A percentile compares a stretch with the other conserved stretches of the same genome.
Evolutionary conservation across 2,113 vertebrate genomes (phyloP).

Genomic region (Peromyscus leucopus): DNA sequence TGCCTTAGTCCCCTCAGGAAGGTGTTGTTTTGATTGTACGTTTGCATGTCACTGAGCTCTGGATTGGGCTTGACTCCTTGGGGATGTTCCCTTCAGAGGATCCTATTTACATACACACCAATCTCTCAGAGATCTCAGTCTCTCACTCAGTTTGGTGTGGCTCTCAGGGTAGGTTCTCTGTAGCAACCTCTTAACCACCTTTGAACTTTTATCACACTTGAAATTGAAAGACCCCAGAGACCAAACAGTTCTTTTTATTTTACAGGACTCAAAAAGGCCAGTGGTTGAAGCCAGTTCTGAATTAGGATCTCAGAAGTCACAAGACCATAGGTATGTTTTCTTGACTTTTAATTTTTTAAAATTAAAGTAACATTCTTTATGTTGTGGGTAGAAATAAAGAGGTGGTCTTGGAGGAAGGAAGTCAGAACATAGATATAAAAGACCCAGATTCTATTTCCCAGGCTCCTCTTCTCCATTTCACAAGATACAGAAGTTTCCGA

Average conservation of each 20-base stretch:
- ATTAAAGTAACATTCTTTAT: background rate
- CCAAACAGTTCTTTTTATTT: slow-evolving; percentile 49
- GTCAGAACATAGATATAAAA: background rate
- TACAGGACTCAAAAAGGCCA: slow-evolving; percentile 43
- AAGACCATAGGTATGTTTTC: slow-evolving; percentile 52
- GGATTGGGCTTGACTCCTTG: background rate
- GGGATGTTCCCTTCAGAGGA: background rate
- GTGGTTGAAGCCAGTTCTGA: slow-evolving; percentile 42
- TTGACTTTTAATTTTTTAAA: background rate
- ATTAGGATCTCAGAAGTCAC: slow-evolving; percentile 37
- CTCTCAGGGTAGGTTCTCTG: no score
- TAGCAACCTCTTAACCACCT: background rate
- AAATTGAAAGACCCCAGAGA: slow-evolving; percentile 27
- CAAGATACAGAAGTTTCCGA: background rate
- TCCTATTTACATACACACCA: background rate
- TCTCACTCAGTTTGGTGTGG: background rate
- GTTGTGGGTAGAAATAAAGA: slow-evolving; percentile 2
- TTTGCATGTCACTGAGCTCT: background rate
- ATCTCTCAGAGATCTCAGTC: background rate
- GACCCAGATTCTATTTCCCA: background rate
- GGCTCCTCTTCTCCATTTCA: background rate
- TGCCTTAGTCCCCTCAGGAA: background rate
- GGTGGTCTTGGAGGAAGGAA: background rate
- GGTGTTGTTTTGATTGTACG: background rate
- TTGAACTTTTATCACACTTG: background rate